A percentile compares a stretch with the other conserved stretches of the same genome.
Conservation (phyloP, 1,140 invertebrate species). For the Zaprionus nigranus region DNA sequence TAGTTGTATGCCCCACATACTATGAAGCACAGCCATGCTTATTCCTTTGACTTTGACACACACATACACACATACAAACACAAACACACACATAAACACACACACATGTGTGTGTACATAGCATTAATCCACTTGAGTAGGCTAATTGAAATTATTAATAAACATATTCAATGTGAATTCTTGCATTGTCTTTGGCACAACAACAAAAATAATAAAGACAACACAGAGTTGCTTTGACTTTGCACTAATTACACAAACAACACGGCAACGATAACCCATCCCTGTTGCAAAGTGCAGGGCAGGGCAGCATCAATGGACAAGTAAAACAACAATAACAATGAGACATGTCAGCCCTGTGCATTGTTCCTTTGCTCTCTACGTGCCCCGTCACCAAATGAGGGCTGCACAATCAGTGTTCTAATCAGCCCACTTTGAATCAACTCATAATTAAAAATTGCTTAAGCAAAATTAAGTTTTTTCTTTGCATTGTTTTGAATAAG, state of each 20-base stretch:
- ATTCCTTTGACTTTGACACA: background rate
- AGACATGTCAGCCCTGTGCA: background rate
- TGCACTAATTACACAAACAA: background rate
- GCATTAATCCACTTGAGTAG: background rate
- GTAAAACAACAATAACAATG: too few relatives aligned
- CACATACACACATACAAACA: background rate
- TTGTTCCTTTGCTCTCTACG: too few relatives aligned
- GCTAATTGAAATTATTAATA: constrained; percentile 7
- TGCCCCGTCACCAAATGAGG: background rate
- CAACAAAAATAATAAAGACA: background rate
- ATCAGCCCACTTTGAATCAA: background rate
- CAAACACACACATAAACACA: background rate
- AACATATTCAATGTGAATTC: background rate
- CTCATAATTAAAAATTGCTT: background rate
- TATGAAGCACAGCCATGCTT: background rate
- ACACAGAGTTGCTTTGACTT: background rate
- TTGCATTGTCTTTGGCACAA: background rate
- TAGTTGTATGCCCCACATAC: background rate
- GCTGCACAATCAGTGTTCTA: background rate
- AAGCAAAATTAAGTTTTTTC: background rate
- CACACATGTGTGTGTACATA: background rate
- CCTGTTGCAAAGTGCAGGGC: background rate
- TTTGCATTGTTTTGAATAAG: background rate
- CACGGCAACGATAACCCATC: background rate
- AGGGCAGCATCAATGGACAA: background rate